Percentiles rank a stretch among this genome's conserved stretches.
Evolutionary conservation across 2,888 invertebrate genomes (phyloP).

Genomic region (Zhengitettix transpicula): DNA sequence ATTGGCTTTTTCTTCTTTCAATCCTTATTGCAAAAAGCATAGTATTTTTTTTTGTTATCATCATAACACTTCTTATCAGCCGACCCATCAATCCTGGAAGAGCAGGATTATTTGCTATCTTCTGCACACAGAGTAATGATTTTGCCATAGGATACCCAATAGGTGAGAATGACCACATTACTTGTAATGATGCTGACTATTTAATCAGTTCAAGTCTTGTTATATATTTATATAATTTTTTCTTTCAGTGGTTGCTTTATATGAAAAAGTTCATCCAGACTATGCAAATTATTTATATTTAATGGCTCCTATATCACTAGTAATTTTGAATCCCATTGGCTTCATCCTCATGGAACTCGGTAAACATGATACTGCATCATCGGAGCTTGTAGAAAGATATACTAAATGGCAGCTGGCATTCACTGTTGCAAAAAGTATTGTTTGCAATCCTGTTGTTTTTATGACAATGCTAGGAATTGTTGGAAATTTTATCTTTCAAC

Average conservation of each 20-base stretch:
- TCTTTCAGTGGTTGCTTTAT: conserved; percentile 64
- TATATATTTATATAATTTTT: conserved; percentile 4
- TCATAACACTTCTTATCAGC: conserved; percentile 61
- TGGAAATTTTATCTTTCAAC: conserved; percentile 66
- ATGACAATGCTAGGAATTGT: conserved; percentile 85
- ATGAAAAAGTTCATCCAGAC: conserved; percentile 70
- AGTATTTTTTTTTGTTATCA: conserved; percentile 64
- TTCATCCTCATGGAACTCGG: conserved; percentile 77
- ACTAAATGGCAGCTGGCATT: conserved; percentile 1
- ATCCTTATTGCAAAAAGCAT: conserved; percentile 71
- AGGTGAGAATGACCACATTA: conserved; percentile 30
- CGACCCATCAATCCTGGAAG: conserved; percentile 64
- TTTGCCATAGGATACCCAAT: conserved; percentile 94
- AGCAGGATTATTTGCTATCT: conserved; percentile 84
- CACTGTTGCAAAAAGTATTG: conserved; percentile 45
- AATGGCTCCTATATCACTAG: conserved; percentile 85
- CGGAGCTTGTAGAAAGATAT: background rate
- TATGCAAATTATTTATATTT: conserved; percentile 81
- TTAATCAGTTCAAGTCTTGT: background rate
- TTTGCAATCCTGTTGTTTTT: conserved; percentile 74
- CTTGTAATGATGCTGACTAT: too few relatives aligned
- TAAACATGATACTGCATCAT: conserved; percentile 27
- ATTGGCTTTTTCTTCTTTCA: conserved; percentile 80
- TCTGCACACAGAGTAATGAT: conserved; percentile 93
- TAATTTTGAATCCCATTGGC: conserved; percentile 81